phyloP scores from a whole-genome alignment of 2,888 invertebrate genomes.

The Yponomeuta evonymella region DNA sequence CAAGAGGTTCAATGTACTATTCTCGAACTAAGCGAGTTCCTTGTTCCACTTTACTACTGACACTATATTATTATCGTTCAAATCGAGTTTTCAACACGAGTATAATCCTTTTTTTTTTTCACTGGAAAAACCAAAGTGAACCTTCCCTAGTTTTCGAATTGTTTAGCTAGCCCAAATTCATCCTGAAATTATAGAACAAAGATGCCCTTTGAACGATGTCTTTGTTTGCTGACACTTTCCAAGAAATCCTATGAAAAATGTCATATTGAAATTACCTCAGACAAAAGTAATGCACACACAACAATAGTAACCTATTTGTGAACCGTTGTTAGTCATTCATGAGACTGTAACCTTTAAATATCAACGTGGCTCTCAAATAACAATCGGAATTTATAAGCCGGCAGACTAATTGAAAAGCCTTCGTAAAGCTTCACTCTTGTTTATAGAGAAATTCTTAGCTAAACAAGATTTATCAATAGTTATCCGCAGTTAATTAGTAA shows the following conservation, averaged over 20 bases:
- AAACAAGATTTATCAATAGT: neutral
- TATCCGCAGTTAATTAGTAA: neutral
- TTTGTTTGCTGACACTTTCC: neutral
- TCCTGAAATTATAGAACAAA: no score
- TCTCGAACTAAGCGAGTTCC: slow-evolving; percentile 72
- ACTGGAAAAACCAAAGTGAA: slow-evolving; percentile 22
- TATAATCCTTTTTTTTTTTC: slow-evolving; percentile 31
- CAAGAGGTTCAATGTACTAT: slow-evolving; percentile 69
- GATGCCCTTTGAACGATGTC: neutral
- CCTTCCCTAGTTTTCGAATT: neutral
- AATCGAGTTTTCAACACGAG: slow-evolving; percentile 58
- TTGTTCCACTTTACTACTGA: slow-evolving; percentile 74
- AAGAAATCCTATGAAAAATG: neutral
- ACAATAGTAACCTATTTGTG: slow-evolving; percentile 5
- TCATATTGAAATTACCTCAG: neutral
- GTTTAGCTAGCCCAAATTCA: no score
- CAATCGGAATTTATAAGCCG: slow-evolving; percentile 7
- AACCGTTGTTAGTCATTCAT: slow-evolving; percentile 12
- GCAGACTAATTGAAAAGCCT: neutral
- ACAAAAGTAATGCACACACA: neutral
- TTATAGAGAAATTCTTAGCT: neutral
- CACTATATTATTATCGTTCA: slow-evolving; percentile 72
- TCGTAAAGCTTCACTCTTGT: neutral
- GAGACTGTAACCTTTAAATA: slow-evolving; percentile 16
- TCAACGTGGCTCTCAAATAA: slow-evolving; percentile 9